Conservation (phyloP, 2,888 invertebrate species). For the Dusona sp. region DNA sequence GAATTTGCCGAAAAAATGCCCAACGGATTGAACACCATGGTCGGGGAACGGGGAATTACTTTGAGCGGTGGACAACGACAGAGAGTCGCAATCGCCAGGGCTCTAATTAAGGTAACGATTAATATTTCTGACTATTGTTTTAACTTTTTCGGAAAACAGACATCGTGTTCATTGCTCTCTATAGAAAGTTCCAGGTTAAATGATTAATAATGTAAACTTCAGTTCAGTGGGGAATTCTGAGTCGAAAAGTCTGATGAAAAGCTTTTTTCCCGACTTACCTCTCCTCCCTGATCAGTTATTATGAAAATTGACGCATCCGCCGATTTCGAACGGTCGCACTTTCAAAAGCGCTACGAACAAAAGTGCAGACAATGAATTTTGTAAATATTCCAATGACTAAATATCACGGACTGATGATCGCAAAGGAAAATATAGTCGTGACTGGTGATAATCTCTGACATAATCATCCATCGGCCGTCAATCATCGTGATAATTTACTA, state of each 20-base stretch:
- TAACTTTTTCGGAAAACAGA: too few species aligned
- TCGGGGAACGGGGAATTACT: slow-evolving; percentile 95
- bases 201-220: neutral
- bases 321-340: neutral
- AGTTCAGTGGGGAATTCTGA: neutral
- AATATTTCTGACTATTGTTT: neutral
- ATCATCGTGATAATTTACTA: neutral
- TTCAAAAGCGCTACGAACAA: too few species aligned
- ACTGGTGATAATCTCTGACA: neutral
- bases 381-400: too few species aligned
- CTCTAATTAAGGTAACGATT: slow-evolving; percentile 91
- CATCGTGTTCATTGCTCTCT: too few species aligned
- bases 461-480: neutral
- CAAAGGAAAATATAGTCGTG: neutral
- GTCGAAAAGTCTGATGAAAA: neutral
- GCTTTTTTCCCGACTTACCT: neutral
- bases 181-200: neutral
- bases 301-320: neutral
- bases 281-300: neutral
- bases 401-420: too few species aligned
- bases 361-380: too few species aligned
- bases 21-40: slow-evolving; percentile 92
- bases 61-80: slow-evolving; percentile 98
- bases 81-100: slow-evolving; percentile 96
- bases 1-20: slow-evolving; percentile 90